These are phyloP conservation scores for Psammodynastes pulverulentus DNA, from an alignment of 2,113 vertebrate species.

Conservation along the genomic window DNA sequence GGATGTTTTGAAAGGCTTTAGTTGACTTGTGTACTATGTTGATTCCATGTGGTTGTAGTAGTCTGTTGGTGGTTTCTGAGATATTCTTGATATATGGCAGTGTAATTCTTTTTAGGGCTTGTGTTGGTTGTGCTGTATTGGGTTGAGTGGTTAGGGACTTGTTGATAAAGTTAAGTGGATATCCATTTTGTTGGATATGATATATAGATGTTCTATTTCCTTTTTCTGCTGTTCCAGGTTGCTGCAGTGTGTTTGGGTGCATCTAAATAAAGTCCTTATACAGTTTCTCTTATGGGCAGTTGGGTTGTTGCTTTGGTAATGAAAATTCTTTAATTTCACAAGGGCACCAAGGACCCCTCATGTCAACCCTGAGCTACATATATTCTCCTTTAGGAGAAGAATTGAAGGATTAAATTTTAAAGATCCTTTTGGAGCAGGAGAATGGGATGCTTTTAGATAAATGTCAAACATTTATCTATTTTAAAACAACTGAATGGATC, in stretches of 20 bases:
- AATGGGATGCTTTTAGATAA: neutral
- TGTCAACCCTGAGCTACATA: neutral
- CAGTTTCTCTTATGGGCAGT: neutral
- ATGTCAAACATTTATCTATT: neutral
- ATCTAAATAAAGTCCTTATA: neutral
- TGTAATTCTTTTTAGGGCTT: neutral
- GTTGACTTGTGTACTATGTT: neutral
- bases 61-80: neutral
- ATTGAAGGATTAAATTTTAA: neutral
- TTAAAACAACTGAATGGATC: neutral
- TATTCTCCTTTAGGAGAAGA: neutral
- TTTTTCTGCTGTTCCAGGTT: neutral
- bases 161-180: neutral
- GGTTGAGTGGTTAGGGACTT: neutral
- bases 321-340: neutral
- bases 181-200: neutral
- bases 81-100: neutral
- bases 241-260: neutral
- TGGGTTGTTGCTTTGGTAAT: neutral
- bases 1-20: neutral
- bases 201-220: neutral
- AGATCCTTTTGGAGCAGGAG: neutral
- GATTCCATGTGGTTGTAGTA: neutral
- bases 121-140: neutral
- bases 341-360: neutral